Conservation (phyloP, 2,797 vertebrate species). For the Enteromius thamalakanensis region DNA sequence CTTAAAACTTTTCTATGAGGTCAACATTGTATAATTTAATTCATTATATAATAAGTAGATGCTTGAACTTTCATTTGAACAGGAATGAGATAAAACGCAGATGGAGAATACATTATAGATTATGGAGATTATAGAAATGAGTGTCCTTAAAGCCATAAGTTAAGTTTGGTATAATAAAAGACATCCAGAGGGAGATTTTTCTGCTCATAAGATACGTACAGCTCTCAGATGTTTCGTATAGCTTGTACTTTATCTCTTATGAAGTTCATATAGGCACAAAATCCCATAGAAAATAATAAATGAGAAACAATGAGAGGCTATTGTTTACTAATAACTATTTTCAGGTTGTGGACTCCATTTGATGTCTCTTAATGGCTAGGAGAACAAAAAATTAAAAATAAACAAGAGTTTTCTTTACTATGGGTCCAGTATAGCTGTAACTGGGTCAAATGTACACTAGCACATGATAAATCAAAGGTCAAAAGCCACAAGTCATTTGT, state of each 20-base stretch:
- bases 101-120: not conserved
- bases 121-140: not conserved
- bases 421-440: not conserved
- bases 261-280: not conserved
- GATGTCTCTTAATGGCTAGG: not conserved
- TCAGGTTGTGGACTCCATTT: not conserved
- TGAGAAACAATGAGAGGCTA: not conserved
- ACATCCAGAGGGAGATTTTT: not conserved
- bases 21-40: not conserved
- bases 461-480: not conserved
- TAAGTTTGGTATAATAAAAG: not conserved
- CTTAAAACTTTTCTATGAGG: not conserved
- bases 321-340: not conserved
- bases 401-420: not conserved
- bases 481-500: not conserved
- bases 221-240: not conserved
- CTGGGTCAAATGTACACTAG: not conserved
- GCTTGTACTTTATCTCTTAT: not conserved
- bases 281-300: not conserved
- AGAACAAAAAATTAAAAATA: not conserved
- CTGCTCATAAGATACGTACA: not conserved
- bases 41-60: not conserved
- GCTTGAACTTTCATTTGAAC: conserved; percentile 9
- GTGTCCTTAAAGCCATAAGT: not conserved
- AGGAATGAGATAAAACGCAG: not conserved